Percentiles rank a stretch among this genome's conserved stretches.
Conservation (phyloP, 2,113 vertebrate genomes). For the Nibea albiflora region DNA sequence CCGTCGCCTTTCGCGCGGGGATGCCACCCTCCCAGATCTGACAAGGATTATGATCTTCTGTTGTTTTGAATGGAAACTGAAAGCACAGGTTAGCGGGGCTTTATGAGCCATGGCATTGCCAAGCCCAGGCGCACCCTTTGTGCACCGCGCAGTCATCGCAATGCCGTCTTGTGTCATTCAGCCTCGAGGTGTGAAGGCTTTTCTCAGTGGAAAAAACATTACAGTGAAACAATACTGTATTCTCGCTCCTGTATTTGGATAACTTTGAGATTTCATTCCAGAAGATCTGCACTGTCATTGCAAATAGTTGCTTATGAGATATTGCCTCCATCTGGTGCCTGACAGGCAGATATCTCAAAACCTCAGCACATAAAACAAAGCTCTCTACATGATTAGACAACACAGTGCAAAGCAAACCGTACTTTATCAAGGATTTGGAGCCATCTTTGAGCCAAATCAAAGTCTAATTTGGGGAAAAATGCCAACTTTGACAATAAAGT, state of each 20-base stretch:
- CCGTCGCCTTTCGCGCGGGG: background rate
- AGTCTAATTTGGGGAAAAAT: too few relatives aligned
- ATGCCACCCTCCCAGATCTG: constrained; percentile 31
- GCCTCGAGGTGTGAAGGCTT: constrained; percentile 36
- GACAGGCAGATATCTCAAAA: background rate
- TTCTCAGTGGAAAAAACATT: background rate
- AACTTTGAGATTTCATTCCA: background rate
- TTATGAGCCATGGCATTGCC: constrained; percentile 3
- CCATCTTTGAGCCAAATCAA: too few relatives aligned
- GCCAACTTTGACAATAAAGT: too few relatives aligned
- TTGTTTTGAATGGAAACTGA: constrained; percentile 58
- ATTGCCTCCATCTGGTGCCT: background rate
- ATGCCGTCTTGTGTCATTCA: constrained; percentile 36
- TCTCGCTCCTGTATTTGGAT: background rate
- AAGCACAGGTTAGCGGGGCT: constrained; percentile 49
- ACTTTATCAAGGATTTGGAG: too few relatives aligned
- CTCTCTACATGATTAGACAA: too few relatives aligned
- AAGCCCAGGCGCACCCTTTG: constrained; percentile 19
- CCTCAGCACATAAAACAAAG: background rate
- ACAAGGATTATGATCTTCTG: constrained; percentile 48
- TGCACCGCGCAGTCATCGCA: constrained; percentile 29
- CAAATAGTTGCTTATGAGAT: background rate
- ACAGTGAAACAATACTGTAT: background rate
- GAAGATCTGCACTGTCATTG: background rate
- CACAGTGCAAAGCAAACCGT: too few relatives aligned